Evolutionary conservation across 2,797 vertebrate species (phyloP), one percentile per base, ranked within the genome.

Genomic region (Phataginus tetradactyla): DNA sequence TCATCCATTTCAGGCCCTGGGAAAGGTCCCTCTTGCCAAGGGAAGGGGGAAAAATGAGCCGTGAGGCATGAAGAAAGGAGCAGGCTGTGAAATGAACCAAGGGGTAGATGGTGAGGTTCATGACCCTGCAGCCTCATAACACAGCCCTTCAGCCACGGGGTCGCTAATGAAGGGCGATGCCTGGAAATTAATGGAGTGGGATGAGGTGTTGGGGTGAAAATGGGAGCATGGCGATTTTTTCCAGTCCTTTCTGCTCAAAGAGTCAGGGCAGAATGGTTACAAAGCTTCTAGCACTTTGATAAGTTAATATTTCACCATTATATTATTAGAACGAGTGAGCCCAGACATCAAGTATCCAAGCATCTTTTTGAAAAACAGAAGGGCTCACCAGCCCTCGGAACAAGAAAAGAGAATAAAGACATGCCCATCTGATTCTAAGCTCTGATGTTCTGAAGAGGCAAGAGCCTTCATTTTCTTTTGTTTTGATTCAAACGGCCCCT

Each of bases 1-100:
- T 93, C 91, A 97, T 88, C 88, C 86, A 97, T 97, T 94, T 74
- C 57, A 49, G 77, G 75, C 68, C 51, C 75, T 34, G 71, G 79
- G 91, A 97, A 97, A 97, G 96, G 79, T 64, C 59, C 83, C 92
- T 95, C 90, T 97, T 94, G 57, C 84, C 89, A 96, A 93, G 78
- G 78, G 91, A 98, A 96, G 80, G 1, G 49, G 51, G 81, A 74
- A 88, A 95, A 92, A 98, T 97, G 90, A 95, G 89, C 95, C 81
- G 25, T 96, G 72, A 95, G 91, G 88, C 95, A 95, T 96, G 96
- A 95, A 92, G 91, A 98, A 95, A 87, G 94, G 83, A 94, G 83
- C 96, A 98, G 91, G 95, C 97, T 98, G 97, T 97, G 97, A 97
- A 97, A 97, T 77, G 95, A 98, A 94, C 93, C 97, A 3, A 57